Conservation (phyloP, 2,113 vertebrate species). For the Heptranchias perlo region DNA sequence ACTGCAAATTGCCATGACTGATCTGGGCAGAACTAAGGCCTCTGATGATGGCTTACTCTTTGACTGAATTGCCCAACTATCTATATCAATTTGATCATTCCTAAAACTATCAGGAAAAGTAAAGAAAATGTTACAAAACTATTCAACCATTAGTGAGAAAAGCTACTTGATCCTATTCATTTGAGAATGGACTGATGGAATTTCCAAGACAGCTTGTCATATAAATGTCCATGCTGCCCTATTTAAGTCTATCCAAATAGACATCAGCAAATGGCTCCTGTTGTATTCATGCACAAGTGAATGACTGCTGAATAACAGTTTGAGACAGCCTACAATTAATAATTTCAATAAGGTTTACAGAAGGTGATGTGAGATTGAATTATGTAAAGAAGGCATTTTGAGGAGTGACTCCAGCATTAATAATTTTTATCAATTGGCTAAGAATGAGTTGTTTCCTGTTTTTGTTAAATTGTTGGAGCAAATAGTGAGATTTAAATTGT, state of each 20-base stretch:
- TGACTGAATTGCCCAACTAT: background rate
- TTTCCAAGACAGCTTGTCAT: background rate
- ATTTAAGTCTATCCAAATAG: background rate
- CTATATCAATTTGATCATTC: background rate
- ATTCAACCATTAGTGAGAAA: background rate
- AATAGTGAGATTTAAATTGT: background rate
- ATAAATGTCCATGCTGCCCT: background rate
- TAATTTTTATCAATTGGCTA: background rate
- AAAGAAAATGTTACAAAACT: background rate
- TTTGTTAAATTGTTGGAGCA: background rate
- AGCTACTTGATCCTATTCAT: background rate
- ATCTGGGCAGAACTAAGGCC: background rate
- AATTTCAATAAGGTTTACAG: background rate
- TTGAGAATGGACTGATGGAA: background rate
- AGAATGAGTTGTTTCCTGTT: background rate
- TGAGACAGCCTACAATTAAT: background rate
- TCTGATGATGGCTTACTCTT: background rate
- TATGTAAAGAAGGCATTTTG: background rate
- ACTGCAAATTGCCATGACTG: background rate
- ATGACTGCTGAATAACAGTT: background rate
- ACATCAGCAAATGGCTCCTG: background rate
- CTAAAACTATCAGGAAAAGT: background rate
- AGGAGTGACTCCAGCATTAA: background rate
- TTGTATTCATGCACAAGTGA: background rate
- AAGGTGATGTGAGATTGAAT: constrained; percentile 10